A percentile compares a stretch with the other conserved stretches of the same genome.
Conservation (phyloP, 2,797 vertebrate species). For the Fundulus diaphanus region DNA sequence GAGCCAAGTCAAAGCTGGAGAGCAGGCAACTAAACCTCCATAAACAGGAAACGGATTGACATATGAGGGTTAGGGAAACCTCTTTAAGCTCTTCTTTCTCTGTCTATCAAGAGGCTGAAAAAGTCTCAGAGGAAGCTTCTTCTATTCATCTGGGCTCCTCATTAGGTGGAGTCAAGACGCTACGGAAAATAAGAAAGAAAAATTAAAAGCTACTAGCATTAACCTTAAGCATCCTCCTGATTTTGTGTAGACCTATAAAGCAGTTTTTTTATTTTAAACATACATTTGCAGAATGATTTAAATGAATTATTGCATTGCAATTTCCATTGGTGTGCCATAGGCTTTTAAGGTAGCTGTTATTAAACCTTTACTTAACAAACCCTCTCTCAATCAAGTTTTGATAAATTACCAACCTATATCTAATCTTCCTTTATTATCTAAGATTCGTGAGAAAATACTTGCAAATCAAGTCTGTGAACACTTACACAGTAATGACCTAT, state of each 20-base stretch:
- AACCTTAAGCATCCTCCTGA: neutral
- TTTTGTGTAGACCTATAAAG: neutral
- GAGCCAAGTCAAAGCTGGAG: conserved; percentile 23
- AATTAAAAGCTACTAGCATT: neutral
- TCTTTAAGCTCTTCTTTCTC: conserved; percentile 13
- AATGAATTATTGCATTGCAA: neutral
- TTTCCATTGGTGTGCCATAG: neutral
- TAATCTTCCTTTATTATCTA: too few species aligned
- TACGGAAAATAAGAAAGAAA: neutral
- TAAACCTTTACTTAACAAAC: too few species aligned
- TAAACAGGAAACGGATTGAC: conserved; percentile 48
- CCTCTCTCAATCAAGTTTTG: too few species aligned
- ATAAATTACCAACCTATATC: too few species aligned
- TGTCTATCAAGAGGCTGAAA: neutral
- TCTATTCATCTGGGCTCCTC: conserved; percentile 13
- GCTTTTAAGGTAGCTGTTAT: too few species aligned
- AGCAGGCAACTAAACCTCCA: conserved; percentile 40
- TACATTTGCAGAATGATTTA: neutral
- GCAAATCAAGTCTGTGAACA: too few species aligned
- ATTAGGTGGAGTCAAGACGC: conserved; percentile 1
- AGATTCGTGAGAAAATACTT: too few species aligned
- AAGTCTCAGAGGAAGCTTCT: neutral
- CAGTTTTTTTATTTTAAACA: neutral
- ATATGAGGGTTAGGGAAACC: conserved; percentile 17
- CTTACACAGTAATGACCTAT: too few species aligned